Evolutionary conservation across 2,797 vertebrate genomes (phyloP), one percentile per base, ranked within the genome.

Genomic region (Phalloptychus januarius): DNA sequence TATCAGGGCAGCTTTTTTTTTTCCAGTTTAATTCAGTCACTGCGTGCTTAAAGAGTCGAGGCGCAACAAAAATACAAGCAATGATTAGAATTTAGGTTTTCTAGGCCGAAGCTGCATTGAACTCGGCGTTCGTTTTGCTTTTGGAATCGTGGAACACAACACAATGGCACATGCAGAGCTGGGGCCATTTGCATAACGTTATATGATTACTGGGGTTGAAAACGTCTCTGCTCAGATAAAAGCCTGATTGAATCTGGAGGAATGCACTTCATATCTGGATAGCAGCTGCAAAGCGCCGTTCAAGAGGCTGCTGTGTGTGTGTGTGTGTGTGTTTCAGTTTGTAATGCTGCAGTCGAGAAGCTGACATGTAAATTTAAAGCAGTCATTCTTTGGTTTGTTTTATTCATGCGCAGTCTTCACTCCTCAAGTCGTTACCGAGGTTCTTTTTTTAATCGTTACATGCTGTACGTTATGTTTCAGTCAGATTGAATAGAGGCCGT

Each of bases 211-310:
- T 82, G 52, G 50, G 54, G 48, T 63, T 65, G 42, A 73, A 83
- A 83, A 80, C 13, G 28, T 79, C 76, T 84, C 48, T 54, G 44
- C 58, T 56, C 5, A 76, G 78, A 80, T 87, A 86, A 83, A 90
- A 86, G 44, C 56, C 71, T 82, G 82, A 79, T 88, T 84, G 70
- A 81, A 78, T 84, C 76, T 83, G 76, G 72, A 91, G 83, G 87
- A 94, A 94, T 92, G 91, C 80, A 86, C 83, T 88, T 87, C 78
- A 93, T 92, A 90, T 94, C 92, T 95, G 93, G 87, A 80, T 38
- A 86, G 87, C 93, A 92, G 91, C 93, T 94, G 91, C 79, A 77
- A 79, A 78, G 75, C 72, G 50, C 61, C 77, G 65, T 70, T 74
- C 25, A 48, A 12, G 76, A 65, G 71, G 58, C 50, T 76, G 46